Evolutionary conservation across 2,797 vertebrate genomes (phyloP).

Genomic region (Mormyrus hasselquistii): DNA sequence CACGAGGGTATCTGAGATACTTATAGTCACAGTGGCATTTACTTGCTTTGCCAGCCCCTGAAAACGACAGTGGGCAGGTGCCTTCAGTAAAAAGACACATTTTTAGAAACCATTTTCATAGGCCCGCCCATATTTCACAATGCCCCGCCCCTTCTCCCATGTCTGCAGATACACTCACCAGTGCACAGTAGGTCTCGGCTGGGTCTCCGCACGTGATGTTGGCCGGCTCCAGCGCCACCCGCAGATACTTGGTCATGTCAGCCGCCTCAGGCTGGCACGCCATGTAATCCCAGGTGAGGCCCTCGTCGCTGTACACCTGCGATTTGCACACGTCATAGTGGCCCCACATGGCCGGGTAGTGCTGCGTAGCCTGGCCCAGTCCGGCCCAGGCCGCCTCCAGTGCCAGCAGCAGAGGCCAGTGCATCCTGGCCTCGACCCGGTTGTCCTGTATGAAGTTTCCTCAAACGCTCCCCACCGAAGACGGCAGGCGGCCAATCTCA

Average conservation of each 20-base stretch:
- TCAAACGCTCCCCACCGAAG: slow-evolving; percentile 32
- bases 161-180: slow-evolving; percentile 71
- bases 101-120: background rate
- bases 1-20: background rate
- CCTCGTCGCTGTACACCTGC: slow-evolving; percentile 88
- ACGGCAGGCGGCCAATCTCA: slow-evolving; percentile 25
- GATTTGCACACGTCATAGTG: slow-evolving; percentile 97
- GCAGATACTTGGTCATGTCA: slow-evolving; percentile 91
- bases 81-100: background rate
- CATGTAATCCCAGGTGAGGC: slow-evolving; percentile 97
- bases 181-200: slow-evolving; percentile 90
- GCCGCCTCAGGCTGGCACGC: slow-evolving; percentile 94
- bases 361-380: slow-evolving; percentile 76
- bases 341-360: slow-evolving; percentile 89
- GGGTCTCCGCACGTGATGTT: slow-evolving; percentile 97
- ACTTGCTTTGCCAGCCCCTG: background rate
- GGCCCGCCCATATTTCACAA: background rate
- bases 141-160: background rate
- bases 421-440: slow-evolving; percentile 74
- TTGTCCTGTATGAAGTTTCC: slow-evolving; percentile 38
- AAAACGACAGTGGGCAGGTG: background rate
- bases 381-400: slow-evolving; percentile 84
- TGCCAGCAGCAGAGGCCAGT: slow-evolving; percentile 77
- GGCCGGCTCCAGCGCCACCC: slow-evolving; percentile 87
- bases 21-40: too few relatives aligned